Conservation (phyloP, 1,140 invertebrate species). For the Epicauta chinensis region DNA sequence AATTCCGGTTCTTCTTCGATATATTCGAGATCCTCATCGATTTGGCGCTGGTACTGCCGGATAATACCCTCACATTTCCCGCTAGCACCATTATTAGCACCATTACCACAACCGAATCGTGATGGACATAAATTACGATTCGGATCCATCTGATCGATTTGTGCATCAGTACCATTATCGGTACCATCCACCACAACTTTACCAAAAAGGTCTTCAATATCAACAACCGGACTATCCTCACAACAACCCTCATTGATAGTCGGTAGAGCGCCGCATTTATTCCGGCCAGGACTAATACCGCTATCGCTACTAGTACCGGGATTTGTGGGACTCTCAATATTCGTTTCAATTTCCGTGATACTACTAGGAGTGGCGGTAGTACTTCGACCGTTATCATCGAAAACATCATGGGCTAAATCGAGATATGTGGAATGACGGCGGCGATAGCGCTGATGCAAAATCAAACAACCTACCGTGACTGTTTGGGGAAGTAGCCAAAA, state of each 20-base stretch:
- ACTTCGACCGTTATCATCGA: constrained; percentile 18
- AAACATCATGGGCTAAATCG: constrained; percentile 38
- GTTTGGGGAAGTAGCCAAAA: no score
- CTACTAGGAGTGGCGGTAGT: constrained; percentile 13
- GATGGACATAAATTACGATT: constrained; percentile 40
- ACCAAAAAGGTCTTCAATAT: constrained; percentile 57
- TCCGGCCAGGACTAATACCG: constrained; percentile 11
- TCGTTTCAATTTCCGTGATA: constrained; percentile 14
- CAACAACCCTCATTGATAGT: constrained; percentile 36
- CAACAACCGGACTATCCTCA: constrained; percentile 48
- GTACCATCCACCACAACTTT: neutral
- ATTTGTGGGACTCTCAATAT: constrained; percentile 18
- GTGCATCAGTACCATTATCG: neutral
- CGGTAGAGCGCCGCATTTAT: constrained; percentile 31
- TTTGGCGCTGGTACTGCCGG: constrained; percentile 48
- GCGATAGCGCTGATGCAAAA: constrained; percentile 61
- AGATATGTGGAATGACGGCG: constrained; percentile 45
- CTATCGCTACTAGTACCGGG: constrained; percentile 40
- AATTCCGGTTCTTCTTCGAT: constrained; percentile 50
- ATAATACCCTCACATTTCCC: constrained; percentile 49
- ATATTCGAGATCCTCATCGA: constrained; percentile 45
- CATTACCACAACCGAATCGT: constrained; percentile 41
- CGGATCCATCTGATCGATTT: neutral
- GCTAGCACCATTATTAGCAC: constrained; percentile 34
- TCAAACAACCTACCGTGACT: constrained; percentile 67